A percentile compares a stretch with the other conserved stretches of the same genome.
phyloP scores from a whole-genome alignment of 2,888 invertebrate genomes.

The Meloe dianella region DNA sequence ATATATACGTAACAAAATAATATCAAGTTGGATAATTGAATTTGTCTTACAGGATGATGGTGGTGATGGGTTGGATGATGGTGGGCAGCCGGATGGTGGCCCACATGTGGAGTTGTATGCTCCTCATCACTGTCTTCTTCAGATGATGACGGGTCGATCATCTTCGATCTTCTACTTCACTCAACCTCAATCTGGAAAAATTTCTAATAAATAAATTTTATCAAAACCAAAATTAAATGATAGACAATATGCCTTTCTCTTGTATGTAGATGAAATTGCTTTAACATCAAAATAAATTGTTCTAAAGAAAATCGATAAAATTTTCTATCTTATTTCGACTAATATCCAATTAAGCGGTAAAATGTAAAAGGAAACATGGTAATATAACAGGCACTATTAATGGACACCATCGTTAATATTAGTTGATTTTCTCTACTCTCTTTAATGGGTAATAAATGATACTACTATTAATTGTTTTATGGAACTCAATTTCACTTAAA shows the following conservation, averaged over 20 bases:
- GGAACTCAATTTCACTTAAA: not conserved
- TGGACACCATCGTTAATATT: not conserved
- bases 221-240: not conserved
- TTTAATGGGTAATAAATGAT: not conserved
- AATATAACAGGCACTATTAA: constrained; percentile 1
- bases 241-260: not conserved
- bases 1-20: not conserved
- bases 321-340: not conserved
- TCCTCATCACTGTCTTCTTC: constrained; percentile 96
- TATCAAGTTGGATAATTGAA: not conserved
- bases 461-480: not conserved
- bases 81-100: constrained; percentile 57
- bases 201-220: not conserved
- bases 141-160: constrained; percentile 96
- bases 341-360: not conserved
- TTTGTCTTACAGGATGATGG: constrained; percentile 52
- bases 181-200: constrained; percentile 42
- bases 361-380: not conserved
- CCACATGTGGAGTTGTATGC: constrained; percentile 62
- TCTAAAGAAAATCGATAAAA: constrained; percentile 3
- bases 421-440: not conserved
- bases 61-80: constrained; percentile 59
- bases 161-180: constrained; percentile 58
- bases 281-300: constrained; percentile 2
- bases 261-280: not conserved